These are phyloP conservation scores for Istiophorus platypterus DNA, from an alignment of 2,113 vertebrate genomes.

Conservation along the genomic window DNA sequence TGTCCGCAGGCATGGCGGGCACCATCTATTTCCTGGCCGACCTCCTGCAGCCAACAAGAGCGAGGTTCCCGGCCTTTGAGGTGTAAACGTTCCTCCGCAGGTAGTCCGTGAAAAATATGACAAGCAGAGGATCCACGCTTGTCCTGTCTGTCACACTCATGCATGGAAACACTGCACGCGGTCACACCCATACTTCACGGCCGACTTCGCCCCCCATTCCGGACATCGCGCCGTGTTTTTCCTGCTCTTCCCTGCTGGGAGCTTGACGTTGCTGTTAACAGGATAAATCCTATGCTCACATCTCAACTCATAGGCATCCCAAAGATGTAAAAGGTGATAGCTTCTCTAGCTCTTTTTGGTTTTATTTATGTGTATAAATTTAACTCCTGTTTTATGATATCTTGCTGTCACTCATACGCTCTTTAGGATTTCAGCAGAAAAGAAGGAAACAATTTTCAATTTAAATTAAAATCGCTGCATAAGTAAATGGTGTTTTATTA, in stretches of 20 bases:
- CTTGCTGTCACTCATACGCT: neutral
- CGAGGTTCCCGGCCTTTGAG: constrained; percentile 95
- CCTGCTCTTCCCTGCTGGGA: constrained; percentile 21
- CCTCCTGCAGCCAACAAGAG: constrained; percentile 90
- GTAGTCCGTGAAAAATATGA: constrained; percentile 3
- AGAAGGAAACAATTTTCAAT: neutral
- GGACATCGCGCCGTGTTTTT: constrained; percentile 20
- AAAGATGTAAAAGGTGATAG: neutral
- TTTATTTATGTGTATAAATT: constrained; percentile 7
- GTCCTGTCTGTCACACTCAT: constrained; percentile 19
- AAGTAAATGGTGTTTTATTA: neutral
- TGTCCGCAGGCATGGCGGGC: constrained; percentile 93
- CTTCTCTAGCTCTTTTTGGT: constrained; percentile 1
- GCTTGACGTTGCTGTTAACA: constrained; percentile 7
- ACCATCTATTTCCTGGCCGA: constrained; percentile 97
- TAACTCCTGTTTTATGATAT: constrained; percentile 7
- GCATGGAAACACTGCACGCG: constrained; percentile 21
- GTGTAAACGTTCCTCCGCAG: constrained; percentile 74
- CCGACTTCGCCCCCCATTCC: constrained; percentile 2
- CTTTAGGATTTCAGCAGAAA: neutral
- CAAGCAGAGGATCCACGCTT: constrained; percentile 13
- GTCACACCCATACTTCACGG: neutral
- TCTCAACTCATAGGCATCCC: neutral
- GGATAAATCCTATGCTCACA: neutral
- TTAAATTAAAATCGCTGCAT: neutral